Base-by-base conservation (phyloP, 1,140 invertebrate genomes). In the Brachionus sp. region DNA sequence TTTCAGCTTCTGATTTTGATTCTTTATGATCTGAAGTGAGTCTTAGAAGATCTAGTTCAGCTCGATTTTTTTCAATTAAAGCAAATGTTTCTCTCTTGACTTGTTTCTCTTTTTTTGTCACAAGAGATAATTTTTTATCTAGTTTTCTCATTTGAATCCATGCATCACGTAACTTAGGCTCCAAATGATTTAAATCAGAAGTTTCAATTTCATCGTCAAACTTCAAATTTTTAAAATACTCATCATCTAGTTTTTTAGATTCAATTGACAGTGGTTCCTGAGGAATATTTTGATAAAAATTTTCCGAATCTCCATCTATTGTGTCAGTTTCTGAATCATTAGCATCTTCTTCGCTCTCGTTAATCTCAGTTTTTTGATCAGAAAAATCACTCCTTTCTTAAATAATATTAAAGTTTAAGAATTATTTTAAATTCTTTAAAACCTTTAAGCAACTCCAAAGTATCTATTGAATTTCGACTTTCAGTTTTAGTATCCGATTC, bases 21-120 rank as follows among this genome's bases (percentile, higher is more conserved):
- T 82, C 53, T 33, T 70, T 44, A 19, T 82, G 78, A 29, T 70
- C 57, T 7, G 19, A 6, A 44, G 25, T 66, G 12, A 82, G 16
- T n/a, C 57, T 42, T 2, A 82, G 57, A 10, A 66, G 7, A 4
- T 82, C 57, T 2, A 66, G 37, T 35, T 82, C 37, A 66, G 57
- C 78, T 64, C 39, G 39, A 53, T 82, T 66, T 57, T 82, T 82
- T 82, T 82, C 35, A 4, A 82, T 82, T 25, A 82, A 82, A 19
- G 39, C 19, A 23, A 82, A 23, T 35, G 80, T 82, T 44, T 82
- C 80, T 39, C 16, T 37, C 53, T 82, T 82, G 9, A 44, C 62
- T 82, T 82, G 62, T 42, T 57, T 66, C 13, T 82, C 80, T 68
- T 53, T 82, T 66, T 66, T 57, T 3, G 29, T 29, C 10, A 35